Base-by-base conservation (phyloP, 2,888 invertebrate species). In the Troides helena region DNA sequence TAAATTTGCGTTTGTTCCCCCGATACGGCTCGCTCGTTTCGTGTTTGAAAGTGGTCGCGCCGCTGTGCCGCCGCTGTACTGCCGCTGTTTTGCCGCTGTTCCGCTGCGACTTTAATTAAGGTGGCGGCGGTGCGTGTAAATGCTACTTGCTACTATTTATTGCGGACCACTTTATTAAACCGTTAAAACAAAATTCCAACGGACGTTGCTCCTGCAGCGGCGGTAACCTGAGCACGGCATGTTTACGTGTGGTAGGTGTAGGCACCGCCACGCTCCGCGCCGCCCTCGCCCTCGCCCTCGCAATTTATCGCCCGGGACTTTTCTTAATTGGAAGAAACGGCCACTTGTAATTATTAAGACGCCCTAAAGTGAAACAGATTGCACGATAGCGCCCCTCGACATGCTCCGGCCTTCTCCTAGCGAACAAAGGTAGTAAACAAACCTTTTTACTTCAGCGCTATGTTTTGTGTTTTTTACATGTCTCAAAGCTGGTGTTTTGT, bases 271-370 rank as follows among this genome's bases (percentile, higher is more conserved):
- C 21, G 21, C 21, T 21, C 21, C 21, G 21, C 21, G 86, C 85
- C 80, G 59, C 64, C 25, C 71, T 80, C 81, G 85, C 86, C 89
- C 87, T 90, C 88, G 84, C 90, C 88, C 90, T 89, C 85, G 81
- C 89, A 89, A 90, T 92, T 92, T 92, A 92, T 91, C 86, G 90
- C 88, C 83, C 81, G 86, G 88, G 91, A 90, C 89, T 90, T 90
- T 89, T 90, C 91, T 91, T 92, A 92, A 92, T 92, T 92, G 91
- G 90, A 92, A 92, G 89, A 89, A 92, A 92, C 90, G 90, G 92
- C 90, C 90, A 92, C 92, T 92, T 92, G 91, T 90, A 92, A 92
- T 92, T 92, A 92, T 91, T 91, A 92, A 91, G 90, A 89, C 90
- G 88, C 88, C 88, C 89, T 89, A 90, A 92, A 92, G 90, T 90